phyloP scores from a whole-genome alignment of 2,888 invertebrate species.

The Agrotis clavis region DNA sequence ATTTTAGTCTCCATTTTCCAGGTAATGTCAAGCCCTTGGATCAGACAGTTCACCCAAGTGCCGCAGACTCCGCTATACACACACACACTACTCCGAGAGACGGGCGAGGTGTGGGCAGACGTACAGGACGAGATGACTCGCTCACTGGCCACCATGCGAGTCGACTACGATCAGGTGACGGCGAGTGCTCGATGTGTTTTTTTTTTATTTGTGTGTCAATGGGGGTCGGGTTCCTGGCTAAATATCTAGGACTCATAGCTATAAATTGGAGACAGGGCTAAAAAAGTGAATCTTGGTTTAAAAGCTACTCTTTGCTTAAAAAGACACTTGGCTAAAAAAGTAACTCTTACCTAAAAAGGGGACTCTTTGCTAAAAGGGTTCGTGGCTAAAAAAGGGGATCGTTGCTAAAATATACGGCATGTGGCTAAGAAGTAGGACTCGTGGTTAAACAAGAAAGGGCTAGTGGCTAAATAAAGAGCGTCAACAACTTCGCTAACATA shows the following conservation, averaged over 20 bases:
- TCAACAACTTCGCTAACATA: no score
- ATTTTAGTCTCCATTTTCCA: conserved; percentile 51
- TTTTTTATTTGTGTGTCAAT: neutral
- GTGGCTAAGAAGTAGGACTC: neutral
- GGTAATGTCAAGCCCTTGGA: conserved; percentile 89
- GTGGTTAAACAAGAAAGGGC: neutral
- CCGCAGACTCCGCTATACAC: conserved; percentile 99
- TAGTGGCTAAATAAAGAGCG: no score
- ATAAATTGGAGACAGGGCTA: no score
- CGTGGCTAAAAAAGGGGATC: neutral
- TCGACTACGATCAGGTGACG: conserved; percentile 97
- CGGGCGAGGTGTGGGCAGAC: conserved; percentile 98
- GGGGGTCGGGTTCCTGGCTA: no score
- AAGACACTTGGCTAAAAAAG: neutral
- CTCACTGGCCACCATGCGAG: conserved; percentile 99
- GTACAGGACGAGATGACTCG: conserved; percentile 99
- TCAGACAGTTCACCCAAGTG: conserved; percentile 94
- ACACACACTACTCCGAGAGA: conserved; percentile 96
- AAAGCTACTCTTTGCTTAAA: no score
- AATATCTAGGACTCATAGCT: no score
- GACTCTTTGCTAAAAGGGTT: neutral
- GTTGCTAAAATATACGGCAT: neutral
- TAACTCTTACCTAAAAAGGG: neutral
- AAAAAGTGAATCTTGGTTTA: no score
- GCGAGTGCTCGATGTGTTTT: conserved; percentile 51